A percentile compares a stretch with the other conserved stretches of the same genome.
phyloP scores from a whole-genome alignment of 1,140 invertebrate genomes.

The Thaumatotibia leucotreta region DNA sequence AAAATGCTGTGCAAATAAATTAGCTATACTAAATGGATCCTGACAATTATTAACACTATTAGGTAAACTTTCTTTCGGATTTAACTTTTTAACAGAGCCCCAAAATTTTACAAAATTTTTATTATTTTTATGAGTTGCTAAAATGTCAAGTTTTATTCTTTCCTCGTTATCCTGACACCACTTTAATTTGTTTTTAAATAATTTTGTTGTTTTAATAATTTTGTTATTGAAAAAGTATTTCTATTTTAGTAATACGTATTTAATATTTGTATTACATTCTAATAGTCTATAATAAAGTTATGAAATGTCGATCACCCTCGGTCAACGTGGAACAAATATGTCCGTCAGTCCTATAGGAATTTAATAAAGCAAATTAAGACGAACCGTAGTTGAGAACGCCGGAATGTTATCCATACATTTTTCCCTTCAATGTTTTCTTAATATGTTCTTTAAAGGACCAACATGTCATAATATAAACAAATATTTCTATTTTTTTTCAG shows the following conservation, averaged over 20 bases:
- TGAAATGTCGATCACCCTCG: not conserved
- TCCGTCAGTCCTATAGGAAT: slow-evolving; percentile 37
- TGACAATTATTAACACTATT: too few relatives aligned
- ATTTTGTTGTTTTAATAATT: too few relatives aligned
- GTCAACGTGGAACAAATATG: slow-evolving; percentile 28
- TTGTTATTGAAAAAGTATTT: too few relatives aligned
- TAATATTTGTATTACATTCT: not conserved
- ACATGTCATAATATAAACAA: not conserved
- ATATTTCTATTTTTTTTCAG: slow-evolving; percentile 77
- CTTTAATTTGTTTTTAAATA: too few relatives aligned
- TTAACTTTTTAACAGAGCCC: too few relatives aligned
- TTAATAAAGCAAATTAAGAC: slow-evolving; percentile 53
- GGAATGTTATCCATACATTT: not conserved
- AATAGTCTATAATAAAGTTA: not conserved
- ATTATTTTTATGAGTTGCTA: too few relatives aligned
- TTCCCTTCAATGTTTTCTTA: slow-evolving; percentile 1
- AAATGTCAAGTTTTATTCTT: too few relatives aligned
- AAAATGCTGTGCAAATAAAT: too few relatives aligned
- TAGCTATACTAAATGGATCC: too few relatives aligned
- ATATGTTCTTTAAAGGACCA: not conserved
- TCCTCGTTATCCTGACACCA: too few relatives aligned
- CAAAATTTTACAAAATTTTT: too few relatives aligned
- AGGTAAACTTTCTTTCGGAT: too few relatives aligned
- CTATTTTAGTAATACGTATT: not conserved
- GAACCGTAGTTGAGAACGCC: slow-evolving; percentile 11